Conservation (phyloP, 2,888 invertebrate species). For the Calephelis perditalis region DNA sequence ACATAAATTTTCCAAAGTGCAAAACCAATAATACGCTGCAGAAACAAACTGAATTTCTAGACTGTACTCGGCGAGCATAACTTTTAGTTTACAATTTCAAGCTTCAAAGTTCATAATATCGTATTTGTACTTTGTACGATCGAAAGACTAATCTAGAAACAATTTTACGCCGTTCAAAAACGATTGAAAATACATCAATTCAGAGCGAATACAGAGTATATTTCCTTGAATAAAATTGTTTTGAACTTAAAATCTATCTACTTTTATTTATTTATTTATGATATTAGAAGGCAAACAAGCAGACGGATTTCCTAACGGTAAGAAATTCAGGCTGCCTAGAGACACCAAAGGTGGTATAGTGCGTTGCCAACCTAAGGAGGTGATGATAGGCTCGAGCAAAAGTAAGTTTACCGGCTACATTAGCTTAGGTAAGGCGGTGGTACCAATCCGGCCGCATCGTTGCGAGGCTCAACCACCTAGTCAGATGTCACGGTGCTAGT, state of each 20-base stretch:
- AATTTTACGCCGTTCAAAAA: background rate
- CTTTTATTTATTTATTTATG: background rate
- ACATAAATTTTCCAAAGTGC: background rate
- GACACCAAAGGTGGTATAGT: too few species aligned
- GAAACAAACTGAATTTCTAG: background rate
- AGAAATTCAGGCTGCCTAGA: too few species aligned
- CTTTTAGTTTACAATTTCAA: background rate
- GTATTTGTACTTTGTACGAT: background rate
- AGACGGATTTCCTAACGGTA: too few species aligned
- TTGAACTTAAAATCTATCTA: background rate
- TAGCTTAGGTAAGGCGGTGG: too few species aligned
- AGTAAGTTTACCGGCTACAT: too few species aligned
- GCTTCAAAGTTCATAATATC: background rate
- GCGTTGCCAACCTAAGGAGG: too few species aligned
- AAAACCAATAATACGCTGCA: background rate
- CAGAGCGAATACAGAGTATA: background rate
- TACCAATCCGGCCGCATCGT: too few species aligned
- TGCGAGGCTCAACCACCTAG: too few species aligned
- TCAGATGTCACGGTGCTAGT: too few species aligned
- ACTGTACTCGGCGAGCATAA: background rate
- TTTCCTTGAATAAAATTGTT: background rate
- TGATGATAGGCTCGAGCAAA: too few species aligned
- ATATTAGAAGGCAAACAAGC: too few species aligned
- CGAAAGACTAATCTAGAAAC: background rate
- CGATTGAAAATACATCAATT: background rate